Percentiles rank a stretch among this genome's conserved stretches.
These are phyloP conservation scores for Etheostoma cragini DNA, from an alignment of 2,113 vertebrate genomes.

Conservation along the genomic window DNA sequence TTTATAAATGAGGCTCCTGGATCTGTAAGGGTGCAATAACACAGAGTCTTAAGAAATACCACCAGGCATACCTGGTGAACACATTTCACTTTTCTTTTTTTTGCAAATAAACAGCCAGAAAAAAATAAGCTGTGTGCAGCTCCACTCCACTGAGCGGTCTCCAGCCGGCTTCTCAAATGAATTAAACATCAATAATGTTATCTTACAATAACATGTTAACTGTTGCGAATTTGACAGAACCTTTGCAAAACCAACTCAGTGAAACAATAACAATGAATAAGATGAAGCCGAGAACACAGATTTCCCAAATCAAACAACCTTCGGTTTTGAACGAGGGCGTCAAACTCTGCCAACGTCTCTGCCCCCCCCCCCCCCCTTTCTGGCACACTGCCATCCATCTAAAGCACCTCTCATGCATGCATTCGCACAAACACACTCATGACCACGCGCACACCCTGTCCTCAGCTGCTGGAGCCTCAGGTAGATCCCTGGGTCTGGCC, in stretches of 20 bases:
- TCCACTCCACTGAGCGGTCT: not conserved
- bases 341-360: not conserved
- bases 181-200: conserved; percentile 31
- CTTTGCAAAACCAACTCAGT: conserved; percentile 11
- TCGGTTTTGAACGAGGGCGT: not conserved
- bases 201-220: not conserved
- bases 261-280: not conserved
- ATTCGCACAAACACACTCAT: conserved; percentile 6
- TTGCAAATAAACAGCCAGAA: conserved; percentile 15
- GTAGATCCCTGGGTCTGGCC: conserved; percentile 43
- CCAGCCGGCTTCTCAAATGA: not conserved
- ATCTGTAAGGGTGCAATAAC: conserved; percentile 7
- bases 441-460: conserved; percentile 37
- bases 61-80: not conserved
- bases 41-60: conserved; percentile 8
- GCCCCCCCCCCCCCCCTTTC: not conserved
- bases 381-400: conserved; percentile 42
- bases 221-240: conserved; percentile 2
- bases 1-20: conserved; percentile 50
- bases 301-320: conserved; percentile 34
- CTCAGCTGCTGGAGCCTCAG: conserved; percentile 61
- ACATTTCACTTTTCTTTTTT: not conserved
- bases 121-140: not conserved
- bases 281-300: conserved; percentile 13
- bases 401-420: conserved; percentile 30